Base-by-base conservation (phyloP, 1,140 invertebrate genomes). In the Lineus longissimus region DNA sequence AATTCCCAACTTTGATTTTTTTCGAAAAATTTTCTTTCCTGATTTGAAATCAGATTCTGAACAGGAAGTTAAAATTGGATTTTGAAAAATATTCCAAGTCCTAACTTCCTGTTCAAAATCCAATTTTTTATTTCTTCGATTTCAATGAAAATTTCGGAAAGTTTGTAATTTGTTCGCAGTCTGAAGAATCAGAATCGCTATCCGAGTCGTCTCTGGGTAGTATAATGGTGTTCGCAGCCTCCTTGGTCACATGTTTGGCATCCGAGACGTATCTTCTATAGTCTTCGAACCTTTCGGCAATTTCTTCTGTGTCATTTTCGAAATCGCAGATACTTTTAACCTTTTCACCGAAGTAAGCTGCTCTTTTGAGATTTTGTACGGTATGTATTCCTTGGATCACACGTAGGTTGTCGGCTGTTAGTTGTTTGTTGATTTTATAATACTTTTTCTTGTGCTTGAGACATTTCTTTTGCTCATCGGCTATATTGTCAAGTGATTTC, bases 171-270 rank as follows among this genome's bases (percentile, higher is more conserved):
- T 51, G 25, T 7, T 51, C 47, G 47, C 47, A 51, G 9, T 51
- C 47, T 7, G 47, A 51, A 51, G 47, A 51, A n/a, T 51, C 47
- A 7, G 47, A 51, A 51, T n/a, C n/a, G n/a, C 47, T 51, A 51
- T 51, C 47, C 4, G 47, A 51, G 4, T 51, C 47, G n/a, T 51
- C 6, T 4, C 47, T 6, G 19, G 47, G 47, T 51, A n/a, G 25
- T 51, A 51, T 51, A 27, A 51, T 51, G 6, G 47, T 51, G 4
- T 51, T 51, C 6, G 47, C 47, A 51, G 47, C 47, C 47, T 51
- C 47, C n/a, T 51, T 51, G n/a, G 47, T 51, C 6, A 51, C n/a
- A 4, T 51, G 47, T n/a, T 51, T 51, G 6, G 47, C 47, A n/a
- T 51, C 47, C 4, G n/a, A 51, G 6, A 51, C 47, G 47, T 51